These are phyloP conservation scores for Acheta domesticus DNA, from an alignment of 2,888 invertebrate genomes.

Conservation along the genomic window DNA sequence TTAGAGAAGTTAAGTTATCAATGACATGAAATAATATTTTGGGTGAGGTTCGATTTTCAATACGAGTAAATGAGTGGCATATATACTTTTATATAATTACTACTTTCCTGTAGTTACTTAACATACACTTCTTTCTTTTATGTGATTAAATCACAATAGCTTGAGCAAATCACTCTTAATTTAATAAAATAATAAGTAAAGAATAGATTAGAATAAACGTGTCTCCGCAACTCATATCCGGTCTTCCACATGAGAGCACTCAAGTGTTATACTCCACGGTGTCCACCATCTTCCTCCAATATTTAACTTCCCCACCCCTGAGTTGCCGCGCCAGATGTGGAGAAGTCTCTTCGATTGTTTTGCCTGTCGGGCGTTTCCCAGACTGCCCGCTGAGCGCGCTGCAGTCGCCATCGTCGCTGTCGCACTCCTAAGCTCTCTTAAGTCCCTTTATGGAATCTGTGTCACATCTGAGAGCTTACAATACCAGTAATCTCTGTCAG, in stretches of 20 bases:
- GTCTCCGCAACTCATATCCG: neutral
- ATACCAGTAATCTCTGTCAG: neutral
- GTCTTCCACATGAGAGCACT: neutral
- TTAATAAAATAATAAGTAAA: too few relatives aligned
- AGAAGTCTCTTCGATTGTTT: neutral
- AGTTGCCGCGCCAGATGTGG: neutral
- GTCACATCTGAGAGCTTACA: slow-evolving; percentile 18
- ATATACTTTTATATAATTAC: too few relatives aligned
- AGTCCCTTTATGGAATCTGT: slow-evolving; percentile 8
- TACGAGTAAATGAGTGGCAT: too few relatives aligned
- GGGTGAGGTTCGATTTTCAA: too few relatives aligned
- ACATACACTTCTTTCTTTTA: too few relatives aligned
- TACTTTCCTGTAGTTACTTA: too few relatives aligned
- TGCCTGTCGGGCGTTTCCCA: neutral
- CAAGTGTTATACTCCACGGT: neutral
- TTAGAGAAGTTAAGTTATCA: too few relatives aligned
- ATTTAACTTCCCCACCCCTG: neutral
- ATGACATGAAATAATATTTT: too few relatives aligned
- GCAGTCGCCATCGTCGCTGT: neutral
- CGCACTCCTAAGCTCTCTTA: neutral
- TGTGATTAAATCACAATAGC: too few relatives aligned
- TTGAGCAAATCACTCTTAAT: too few relatives aligned
- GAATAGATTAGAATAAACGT: too few relatives aligned
- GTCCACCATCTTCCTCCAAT: neutral
- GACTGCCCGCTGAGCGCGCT: neutral